These are phyloP conservation scores for Malurus alboscapulatus DNA, from an alignment of 2,113 vertebrate genomes.

Conservation along the genomic window DNA sequence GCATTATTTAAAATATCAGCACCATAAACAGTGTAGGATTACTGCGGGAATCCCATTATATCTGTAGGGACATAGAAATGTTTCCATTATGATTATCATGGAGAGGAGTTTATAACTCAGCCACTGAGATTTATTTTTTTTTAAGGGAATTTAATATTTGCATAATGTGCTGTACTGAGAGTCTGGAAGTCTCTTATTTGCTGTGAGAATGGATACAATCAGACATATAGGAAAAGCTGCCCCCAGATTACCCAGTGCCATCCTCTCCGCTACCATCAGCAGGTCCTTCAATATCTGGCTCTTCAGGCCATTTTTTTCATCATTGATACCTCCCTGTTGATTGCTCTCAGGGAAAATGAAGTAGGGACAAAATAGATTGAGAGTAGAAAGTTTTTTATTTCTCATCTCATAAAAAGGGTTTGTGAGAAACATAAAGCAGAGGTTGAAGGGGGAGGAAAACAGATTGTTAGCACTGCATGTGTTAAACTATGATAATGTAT, in stretches of 20 bases:
- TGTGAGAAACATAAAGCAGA: neutral
- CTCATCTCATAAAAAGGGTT: neutral
- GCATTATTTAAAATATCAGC: constrained; percentile 55
- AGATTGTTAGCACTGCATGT: neutral
- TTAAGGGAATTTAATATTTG: constrained; percentile 50
- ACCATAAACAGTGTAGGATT: constrained; percentile 39
- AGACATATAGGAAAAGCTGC: neutral
- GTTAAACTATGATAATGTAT: neutral
- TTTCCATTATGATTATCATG: neutral
- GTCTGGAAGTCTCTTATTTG: neutral
- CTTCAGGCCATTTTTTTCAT: neutral
- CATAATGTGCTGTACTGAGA: neutral
- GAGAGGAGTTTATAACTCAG: neutral
- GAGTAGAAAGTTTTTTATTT: neutral
- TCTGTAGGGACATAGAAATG: neutral
- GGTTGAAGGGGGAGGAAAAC: no score
- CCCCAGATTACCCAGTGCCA: neutral
- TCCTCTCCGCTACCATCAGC: neutral
- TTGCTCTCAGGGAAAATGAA: neutral
- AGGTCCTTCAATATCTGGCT: neutral
- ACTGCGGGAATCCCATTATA: neutral
- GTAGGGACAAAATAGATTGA: neutral
- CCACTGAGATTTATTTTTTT: constrained; percentile 25
- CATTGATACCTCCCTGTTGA: neutral
- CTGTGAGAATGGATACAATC: neutral